Conservation (phyloP, 35 echinoderm and acorn worm species). For the Ptychodera flava region DNA sequence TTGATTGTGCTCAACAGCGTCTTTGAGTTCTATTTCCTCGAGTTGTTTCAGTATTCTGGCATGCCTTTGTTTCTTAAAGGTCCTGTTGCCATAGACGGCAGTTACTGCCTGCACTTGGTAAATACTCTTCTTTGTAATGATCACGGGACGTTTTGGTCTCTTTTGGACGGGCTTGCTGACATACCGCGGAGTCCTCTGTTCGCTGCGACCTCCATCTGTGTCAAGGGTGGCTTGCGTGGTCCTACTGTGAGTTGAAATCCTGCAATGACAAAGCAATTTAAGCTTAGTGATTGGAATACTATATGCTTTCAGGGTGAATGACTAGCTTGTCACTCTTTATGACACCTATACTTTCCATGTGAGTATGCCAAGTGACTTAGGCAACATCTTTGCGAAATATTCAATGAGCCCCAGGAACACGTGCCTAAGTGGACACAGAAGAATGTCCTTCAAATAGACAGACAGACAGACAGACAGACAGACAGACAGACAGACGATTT, state of each 20-base stretch:
- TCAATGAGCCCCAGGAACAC: too few relatives aligned
- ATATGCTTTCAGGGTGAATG: too few relatives aligned
- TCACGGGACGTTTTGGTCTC: background rate
- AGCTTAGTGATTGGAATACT: too few relatives aligned
- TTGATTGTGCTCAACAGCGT: background rate
- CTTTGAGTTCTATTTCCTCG: conserved; percentile 5
- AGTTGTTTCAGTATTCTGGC: background rate
- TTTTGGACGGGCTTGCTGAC: background rate
- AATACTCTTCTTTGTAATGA: background rate
- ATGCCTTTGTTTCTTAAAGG: background rate
- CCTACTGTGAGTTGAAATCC: background rate
- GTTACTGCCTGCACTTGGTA: background rate
- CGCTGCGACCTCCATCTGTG: background rate
- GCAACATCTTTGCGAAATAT: too few relatives aligned
- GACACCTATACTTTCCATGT: too few relatives aligned
- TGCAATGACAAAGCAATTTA: too few relatives aligned
- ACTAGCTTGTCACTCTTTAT: too few relatives aligned
- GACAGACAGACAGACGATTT: too few relatives aligned
- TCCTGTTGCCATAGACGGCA: background rate
- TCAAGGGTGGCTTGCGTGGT: background rate
- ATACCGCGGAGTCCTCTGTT: background rate
- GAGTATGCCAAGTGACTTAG: too few relatives aligned
- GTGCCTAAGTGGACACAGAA: too few relatives aligned
- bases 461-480: too few relatives aligned
- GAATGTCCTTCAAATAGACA: too few relatives aligned